These are phyloP conservation scores for Crotalus horridus DNA, from an alignment of 2,113 vertebrate species.

Conservation along the genomic window DNA sequence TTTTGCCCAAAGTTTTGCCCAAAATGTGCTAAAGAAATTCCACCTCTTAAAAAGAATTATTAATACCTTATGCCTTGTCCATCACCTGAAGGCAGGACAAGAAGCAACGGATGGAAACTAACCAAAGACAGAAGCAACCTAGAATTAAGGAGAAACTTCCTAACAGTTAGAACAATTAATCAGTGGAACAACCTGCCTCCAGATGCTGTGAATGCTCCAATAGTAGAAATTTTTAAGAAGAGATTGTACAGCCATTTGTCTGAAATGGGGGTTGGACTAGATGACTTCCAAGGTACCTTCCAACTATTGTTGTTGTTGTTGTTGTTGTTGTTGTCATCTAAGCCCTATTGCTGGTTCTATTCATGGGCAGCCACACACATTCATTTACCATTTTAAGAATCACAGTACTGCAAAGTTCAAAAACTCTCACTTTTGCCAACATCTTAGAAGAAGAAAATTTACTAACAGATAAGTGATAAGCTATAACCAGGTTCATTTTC, in stretches of 20 bases:
- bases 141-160: too few species aligned
- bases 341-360: background rate
- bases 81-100: too few species aligned
- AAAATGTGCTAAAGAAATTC: background rate
- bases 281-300: too few species aligned
- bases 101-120: too few species aligned
- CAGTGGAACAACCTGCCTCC: too few species aligned
- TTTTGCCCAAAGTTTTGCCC: background rate
- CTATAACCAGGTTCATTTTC: background rate
- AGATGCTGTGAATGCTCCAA: too few species aligned
- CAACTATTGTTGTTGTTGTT: too few species aligned
- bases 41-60: background rate
- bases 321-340: background rate
- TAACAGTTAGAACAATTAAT: too few species aligned
- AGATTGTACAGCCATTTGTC: too few species aligned
- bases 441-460: background rate
- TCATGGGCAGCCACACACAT: background rate
- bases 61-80: background rate
- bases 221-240: too few species aligned
- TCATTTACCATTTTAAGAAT: background rate
- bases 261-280: too few species aligned
- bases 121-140: too few species aligned
- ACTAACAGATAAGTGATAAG: background rate
- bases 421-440: background rate
- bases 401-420: background rate